phyloP scores from a whole-genome alignment of 2,113 vertebrate genomes.

The Hippocampus comes region DNA sequence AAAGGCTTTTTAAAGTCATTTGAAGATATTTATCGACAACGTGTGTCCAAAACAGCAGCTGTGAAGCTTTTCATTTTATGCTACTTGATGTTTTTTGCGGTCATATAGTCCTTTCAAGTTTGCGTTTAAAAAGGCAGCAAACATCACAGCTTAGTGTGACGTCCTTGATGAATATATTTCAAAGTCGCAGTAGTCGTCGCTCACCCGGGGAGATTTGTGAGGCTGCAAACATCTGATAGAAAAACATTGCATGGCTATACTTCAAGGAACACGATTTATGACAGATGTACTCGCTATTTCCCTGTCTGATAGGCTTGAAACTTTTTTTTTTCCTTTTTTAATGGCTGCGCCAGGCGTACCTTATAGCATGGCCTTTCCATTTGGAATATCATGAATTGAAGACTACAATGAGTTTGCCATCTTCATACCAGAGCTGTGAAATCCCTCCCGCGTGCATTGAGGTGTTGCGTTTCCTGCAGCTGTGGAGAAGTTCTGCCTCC shows the following conservation, averaged over 20 bases:
- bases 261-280: neutral
- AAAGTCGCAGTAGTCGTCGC: slow-evolving; percentile 6
- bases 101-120: slow-evolving; percentile 35
- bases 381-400: neutral
- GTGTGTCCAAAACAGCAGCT: too few species aligned
- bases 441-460: slow-evolving; percentile 10
- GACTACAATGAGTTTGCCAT: neutral
- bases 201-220: neutral
- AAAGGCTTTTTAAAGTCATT: too few species aligned
- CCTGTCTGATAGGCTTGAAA: too few species aligned
- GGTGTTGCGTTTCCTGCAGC: neutral
- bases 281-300: too few species aligned
- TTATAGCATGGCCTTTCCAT: too few species aligned
- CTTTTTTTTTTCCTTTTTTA: too few species aligned
- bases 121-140: slow-evolving; percentile 30
- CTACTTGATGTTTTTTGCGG: slow-evolving; percentile 23
- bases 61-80: neutral
- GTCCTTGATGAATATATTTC: slow-evolving; percentile 27
- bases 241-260: neutral
- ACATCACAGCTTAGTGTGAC: slow-evolving; percentile 22
- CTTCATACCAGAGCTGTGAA: slow-evolving; percentile 26
- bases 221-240: neutral
- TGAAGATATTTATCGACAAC: too few species aligned
- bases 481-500: neutral
- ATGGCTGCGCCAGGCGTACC: too few species aligned